Percentiles rank a stretch among this genome's conserved stretches.
These are phyloP conservation scores for Chrosomus eos DNA, from an alignment of 2,797 vertebrate genomes.

Conservation along the genomic window DNA sequence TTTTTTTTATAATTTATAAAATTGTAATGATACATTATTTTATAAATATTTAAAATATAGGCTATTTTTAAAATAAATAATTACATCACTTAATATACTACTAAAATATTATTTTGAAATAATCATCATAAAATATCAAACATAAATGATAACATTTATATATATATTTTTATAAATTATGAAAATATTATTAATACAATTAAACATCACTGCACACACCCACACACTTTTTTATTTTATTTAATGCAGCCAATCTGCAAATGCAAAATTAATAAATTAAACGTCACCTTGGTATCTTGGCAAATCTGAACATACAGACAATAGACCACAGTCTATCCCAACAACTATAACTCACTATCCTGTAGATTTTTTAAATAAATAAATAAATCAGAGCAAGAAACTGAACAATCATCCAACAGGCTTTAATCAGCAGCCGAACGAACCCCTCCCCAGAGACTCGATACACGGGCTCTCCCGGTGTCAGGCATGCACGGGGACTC, in stretches of 20 bases:
- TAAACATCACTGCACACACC: too few relatives aligned
- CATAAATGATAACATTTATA: too few relatives aligned
- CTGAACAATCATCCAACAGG: neutral
- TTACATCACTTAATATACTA: too few relatives aligned
- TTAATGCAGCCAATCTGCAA: neutral
- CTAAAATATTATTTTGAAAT: neutral
- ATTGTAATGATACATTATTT: neutral
- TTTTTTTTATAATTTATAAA: too few relatives aligned
- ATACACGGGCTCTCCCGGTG: conserved; percentile 33
- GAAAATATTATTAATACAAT: too few relatives aligned
- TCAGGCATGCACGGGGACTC: neutral
- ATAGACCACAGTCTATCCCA: neutral
- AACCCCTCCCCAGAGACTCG: neutral
- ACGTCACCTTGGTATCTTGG: too few relatives aligned
- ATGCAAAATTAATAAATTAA: neutral
- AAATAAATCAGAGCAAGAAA: neutral
- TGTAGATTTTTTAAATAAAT: neutral
- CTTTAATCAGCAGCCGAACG: neutral
- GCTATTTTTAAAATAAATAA: neutral
- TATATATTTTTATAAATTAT: neutral
- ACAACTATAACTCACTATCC: neutral
- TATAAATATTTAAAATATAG: neutral
- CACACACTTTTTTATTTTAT: neutral
- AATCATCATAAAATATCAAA: neutral
- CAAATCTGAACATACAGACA: neutral